Conservation (phyloP, 2,888 invertebrate species). For the Chrysotoxum bicinctum region DNA sequence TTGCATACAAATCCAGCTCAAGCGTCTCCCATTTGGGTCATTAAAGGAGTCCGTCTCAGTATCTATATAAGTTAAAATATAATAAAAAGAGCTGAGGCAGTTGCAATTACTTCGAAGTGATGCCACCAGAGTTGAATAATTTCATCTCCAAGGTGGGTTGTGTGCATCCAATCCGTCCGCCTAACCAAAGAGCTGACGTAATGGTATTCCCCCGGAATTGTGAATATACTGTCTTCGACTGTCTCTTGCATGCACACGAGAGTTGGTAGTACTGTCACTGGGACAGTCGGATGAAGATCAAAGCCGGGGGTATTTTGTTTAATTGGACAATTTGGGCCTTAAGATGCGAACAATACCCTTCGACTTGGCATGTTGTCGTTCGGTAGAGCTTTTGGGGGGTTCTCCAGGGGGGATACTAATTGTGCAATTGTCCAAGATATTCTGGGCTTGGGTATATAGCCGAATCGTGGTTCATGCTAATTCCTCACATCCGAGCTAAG, state of each 20-base stretch:
- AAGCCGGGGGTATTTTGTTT: constrained; percentile 70
- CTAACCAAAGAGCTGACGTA: constrained; percentile 49
- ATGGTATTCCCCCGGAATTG: constrained; percentile 68
- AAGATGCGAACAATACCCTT: constrained; percentile 63
- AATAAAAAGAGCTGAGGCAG: constrained; percentile 17
- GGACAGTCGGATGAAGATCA: constrained; percentile 58
- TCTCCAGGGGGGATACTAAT: constrained; percentile 40
- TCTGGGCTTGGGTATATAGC: constrained; percentile 7
- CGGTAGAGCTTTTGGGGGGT: constrained; percentile 32
- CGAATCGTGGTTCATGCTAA: constrained; percentile 71
- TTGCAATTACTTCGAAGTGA: constrained; percentile 69
- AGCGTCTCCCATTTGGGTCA: constrained; percentile 65
- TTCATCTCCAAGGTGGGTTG: constrained; percentile 52
- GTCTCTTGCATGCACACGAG: constrained; percentile 1
- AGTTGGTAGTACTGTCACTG: constrained; percentile 21
- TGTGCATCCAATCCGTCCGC: constrained; percentile 1
- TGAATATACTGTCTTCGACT: constrained; percentile 18
- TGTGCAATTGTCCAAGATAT: constrained; percentile 60
- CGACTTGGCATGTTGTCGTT: constrained; percentile 56
- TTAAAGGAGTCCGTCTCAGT: constrained; percentile 53
- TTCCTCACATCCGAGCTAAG: constrained; percentile 33
- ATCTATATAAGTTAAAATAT: not conserved
- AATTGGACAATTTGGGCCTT: constrained; percentile 72
- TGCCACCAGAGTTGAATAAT: constrained; percentile 72
- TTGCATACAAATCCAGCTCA: constrained; percentile 65